A percentile compares a stretch with the other conserved stretches of the same genome.
Conservation (phyloP, 2,888 invertebrate species). For the Eremobia ochroleuca region DNA sequence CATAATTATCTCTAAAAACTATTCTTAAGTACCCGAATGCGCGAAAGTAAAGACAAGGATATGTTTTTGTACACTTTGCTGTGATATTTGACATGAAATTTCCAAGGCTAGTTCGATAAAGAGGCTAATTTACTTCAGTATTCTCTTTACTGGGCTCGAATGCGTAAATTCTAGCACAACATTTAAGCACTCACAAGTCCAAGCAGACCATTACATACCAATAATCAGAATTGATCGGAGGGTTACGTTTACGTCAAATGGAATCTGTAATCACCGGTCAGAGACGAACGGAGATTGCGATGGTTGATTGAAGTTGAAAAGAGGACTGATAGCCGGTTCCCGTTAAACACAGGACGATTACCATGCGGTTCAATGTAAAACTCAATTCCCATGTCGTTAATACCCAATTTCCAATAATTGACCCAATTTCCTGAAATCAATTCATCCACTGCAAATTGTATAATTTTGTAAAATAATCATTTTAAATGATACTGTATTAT, state of each 20-base stretch:
- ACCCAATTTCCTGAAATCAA: not conserved
- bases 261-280: conserved; percentile 56
- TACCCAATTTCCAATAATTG: not conserved
- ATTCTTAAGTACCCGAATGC: not conserved
- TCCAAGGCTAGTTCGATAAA: not conserved
- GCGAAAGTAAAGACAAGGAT: not conserved
- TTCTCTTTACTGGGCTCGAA: not conserved
- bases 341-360: not conserved
- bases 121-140: not conserved
- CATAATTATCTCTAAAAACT: not conserved
- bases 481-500: not conserved
- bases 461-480: not conserved
- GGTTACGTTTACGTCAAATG: conserved; percentile 32
- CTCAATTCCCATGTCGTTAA: not conserved
- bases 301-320: conserved; percentile 27
- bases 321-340: not conserved
- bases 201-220: conserved; percentile 3
- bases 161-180: not conserved
- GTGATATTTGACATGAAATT: not conserved
- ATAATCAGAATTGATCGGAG: conserved; percentile 44
- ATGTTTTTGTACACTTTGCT: not conserved
- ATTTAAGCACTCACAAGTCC: not conserved
- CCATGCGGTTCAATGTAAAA: not conserved
- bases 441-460: not conserved
- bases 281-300: conserved; percentile 50